phyloP scores from a whole-genome alignment of 2,797 vertebrate species.

The Graptemys geographica region DNA sequence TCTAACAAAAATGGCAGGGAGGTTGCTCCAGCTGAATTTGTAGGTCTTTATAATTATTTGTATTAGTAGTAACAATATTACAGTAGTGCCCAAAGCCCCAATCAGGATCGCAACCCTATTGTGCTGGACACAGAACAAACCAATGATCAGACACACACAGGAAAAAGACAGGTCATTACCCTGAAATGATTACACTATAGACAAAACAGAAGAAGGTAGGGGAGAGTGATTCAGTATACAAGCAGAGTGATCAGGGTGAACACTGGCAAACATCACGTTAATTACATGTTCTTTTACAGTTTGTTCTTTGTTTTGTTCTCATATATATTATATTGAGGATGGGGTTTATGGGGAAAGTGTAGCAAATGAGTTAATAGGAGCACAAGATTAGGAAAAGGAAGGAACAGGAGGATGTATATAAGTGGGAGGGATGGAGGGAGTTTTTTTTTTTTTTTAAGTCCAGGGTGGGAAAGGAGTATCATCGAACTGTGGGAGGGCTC shows the following conservation, averaged over 20 bases:
- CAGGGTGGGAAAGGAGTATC: no score
- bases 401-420: neutral
- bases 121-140: neutral
- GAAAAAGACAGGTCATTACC: neutral
- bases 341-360: neutral
- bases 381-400: neutral
- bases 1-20: neutral
- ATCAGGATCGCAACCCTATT: neutral
- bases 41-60: neutral
- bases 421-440: neutral
- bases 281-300: neutral
- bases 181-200: neutral
- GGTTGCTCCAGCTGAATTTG: neutral
- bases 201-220: neutral
- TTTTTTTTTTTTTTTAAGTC: no score
- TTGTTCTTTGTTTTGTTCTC: neutral
- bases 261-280: neutral
- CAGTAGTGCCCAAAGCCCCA: neutral
- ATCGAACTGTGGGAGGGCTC: no score
- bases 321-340: neutral
- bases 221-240: neutral
- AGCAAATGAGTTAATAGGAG: neutral
- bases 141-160: accelerated
- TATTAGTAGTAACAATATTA: neutral
- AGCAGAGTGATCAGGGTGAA: neutral